A percentile compares a stretch with the other conserved stretches of the same genome.
These are phyloP conservation scores for Boloria euphrosyne DNA, from an alignment of 2,888 invertebrate species.

Conservation along the genomic window DNA sequence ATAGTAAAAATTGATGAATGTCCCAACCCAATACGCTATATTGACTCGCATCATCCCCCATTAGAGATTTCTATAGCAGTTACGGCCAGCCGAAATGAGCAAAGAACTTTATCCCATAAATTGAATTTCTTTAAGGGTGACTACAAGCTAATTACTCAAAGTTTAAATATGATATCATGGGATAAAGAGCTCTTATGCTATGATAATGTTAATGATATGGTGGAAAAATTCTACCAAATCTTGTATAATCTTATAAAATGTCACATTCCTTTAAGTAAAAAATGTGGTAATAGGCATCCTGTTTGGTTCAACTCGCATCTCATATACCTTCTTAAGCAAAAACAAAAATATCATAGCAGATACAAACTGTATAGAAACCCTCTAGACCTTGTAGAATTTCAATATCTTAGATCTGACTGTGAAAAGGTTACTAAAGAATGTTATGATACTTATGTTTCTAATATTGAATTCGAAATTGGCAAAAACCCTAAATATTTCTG, in stretches of 20 bases:
- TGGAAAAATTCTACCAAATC: neutral
- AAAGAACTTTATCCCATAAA: neutral
- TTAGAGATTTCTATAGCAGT: no score
- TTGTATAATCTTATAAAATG: neutral
- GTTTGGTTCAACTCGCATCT: neutral
- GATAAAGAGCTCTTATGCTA: neutral
- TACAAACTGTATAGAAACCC: neutral
- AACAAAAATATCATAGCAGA: neutral
- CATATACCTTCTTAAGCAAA: neutral
- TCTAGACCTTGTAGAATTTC: no score
- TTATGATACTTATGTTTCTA: no score
- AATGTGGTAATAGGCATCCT: neutral
- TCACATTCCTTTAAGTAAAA: neutral
- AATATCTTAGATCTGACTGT: no score
- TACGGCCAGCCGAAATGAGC: no score
- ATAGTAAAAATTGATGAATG: no score
- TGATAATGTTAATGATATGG: neutral
- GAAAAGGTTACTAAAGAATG: no score
- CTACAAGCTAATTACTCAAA: neutral
- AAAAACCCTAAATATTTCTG: no score
- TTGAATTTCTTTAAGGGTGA: neutral
- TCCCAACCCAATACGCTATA: no score
- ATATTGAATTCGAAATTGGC: no score
- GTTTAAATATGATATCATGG: neutral
- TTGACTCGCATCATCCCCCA: no score